phyloP scores from a whole-genome alignment of 2,113 vertebrate species.

The Hepsetus odoe region DNA sequence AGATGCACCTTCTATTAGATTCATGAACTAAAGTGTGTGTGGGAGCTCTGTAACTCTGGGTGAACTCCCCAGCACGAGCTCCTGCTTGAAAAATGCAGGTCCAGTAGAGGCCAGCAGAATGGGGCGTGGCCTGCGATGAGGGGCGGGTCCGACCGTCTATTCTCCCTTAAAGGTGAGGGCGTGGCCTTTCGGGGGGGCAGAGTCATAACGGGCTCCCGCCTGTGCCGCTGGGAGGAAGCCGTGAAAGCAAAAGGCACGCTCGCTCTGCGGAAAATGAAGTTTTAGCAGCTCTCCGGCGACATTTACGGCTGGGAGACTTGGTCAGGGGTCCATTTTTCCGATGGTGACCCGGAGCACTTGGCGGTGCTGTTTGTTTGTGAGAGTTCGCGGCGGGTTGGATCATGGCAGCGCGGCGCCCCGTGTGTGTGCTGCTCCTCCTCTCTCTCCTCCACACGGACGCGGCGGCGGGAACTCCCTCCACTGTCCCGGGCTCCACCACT shows the following conservation, averaged over 20 bases:
- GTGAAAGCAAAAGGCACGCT: conserved; percentile 60
- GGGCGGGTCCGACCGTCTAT: background rate
- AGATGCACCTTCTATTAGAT: background rate
- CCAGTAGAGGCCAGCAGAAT: background rate
- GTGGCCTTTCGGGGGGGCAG: conserved; percentile 11
- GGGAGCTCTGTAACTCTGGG: no score
- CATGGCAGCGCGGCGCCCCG: conserved; percentile 74
- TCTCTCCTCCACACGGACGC: conserved; percentile 64
- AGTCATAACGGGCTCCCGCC: conserved; percentile 64
- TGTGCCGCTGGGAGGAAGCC: conserved; percentile 56
- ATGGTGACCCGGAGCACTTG: conserved; percentile 71
- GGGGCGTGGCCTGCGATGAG: background rate
- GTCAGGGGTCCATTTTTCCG: conserved; percentile 54
- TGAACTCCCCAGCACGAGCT: conserved; percentile 25
- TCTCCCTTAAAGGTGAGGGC: background rate
- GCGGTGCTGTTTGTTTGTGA: conserved; percentile 57
- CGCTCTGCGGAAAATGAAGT: conserved; percentile 49
- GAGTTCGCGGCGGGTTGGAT: conserved; percentile 61
- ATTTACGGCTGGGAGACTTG: conserved; percentile 54
- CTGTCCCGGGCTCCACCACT: background rate
- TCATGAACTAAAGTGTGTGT: background rate
- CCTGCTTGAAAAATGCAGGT: background rate
- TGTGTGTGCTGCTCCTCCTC: conserved; percentile 62
- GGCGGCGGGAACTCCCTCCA: conserved; percentile 45
- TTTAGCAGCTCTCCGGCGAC: conserved; percentile 45